Base-by-base conservation (phyloP, 1,140 invertebrate genomes). In the Spodoptera frugiperda region DNA sequence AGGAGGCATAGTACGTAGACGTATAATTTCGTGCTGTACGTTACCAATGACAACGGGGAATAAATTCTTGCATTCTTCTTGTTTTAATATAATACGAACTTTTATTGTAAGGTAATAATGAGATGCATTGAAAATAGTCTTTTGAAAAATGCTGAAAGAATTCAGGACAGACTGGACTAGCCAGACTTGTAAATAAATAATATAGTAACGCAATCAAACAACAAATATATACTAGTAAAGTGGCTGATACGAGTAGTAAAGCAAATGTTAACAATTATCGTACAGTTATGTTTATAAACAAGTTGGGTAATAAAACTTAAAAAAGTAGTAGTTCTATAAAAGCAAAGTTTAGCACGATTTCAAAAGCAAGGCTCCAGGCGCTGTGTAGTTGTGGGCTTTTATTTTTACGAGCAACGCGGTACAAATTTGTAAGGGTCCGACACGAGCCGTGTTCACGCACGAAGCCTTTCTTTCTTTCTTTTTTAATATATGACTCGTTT, bases 381-480 rank as follows among this genome's bases (percentile, higher is more conserved):
- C 63, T 46, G 17, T 5, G 4, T 11, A 21, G 44, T 48, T 8
- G 44, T 14, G 61, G 15, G 19, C 81, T 83, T 86, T 87, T 89
- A 85, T 87, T 91, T 86, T 82, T 84, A 74, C 44, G 82, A 79
- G 78, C 82, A 79, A 68, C 76, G 75, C 72, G 80, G 76, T 88
- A 90, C 90, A 90, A 91, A 90, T 91, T 91, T 87, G 88, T 89
- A 82, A 86, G 84, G 85, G 80, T 79, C 82, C 57, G 82, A 81
- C 83, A 87, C 77, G 81, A 79, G 61, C 80, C 73, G 78, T 55
- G 71, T 74, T 82, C 89, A 84, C 87, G 86, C 83, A 81, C 82
- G 84, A 75, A 72, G 63, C 17, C 30, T 25, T 73, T 70, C 83
- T 75, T 87, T 87, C 77, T 82, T 78, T 78, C 76, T 68, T 80